Conservation (phyloP, 35 echinoderm and acorn worm genomes). For the Diadema setosum region DNA sequence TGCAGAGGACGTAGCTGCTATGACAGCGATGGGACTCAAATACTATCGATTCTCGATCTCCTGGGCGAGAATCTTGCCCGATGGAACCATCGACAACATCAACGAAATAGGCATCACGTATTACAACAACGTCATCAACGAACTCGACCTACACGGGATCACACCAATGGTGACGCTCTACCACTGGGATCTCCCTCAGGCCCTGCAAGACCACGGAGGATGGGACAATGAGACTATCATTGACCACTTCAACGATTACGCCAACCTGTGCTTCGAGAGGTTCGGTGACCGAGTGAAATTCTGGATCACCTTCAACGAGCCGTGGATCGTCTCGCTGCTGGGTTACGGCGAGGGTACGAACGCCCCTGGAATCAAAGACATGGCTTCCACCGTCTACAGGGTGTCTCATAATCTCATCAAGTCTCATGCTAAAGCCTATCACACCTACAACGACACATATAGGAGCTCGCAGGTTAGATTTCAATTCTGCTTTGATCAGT, state of each 20-base stretch:
- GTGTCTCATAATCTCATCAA: constrained; percentile 74
- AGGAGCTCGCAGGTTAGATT: constrained; percentile 11
- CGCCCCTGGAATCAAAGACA: constrained; percentile 58
- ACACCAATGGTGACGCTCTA: constrained; percentile 79
- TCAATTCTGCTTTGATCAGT: no score
- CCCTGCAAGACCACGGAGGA: constrained; percentile 59
- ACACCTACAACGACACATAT: constrained; percentile 54
- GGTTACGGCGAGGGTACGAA: constrained; percentile 69
- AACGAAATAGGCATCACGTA: constrained; percentile 61
- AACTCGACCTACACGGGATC: constrained; percentile 35
- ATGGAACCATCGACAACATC: constrained; percentile 54
- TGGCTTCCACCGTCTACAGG: constrained; percentile 41
- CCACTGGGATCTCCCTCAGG: constrained; percentile 92
- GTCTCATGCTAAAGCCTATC: constrained; percentile 67
- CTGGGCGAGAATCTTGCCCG: constrained; percentile 74
- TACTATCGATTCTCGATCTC: constrained; percentile 86
- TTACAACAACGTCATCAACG: constrained; percentile 82
- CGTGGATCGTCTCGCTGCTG: constrained; percentile 83
- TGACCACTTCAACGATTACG: constrained; percentile 69
- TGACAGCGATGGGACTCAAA: constrained; percentile 49
- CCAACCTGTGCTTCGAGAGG: constrained; percentile 49
- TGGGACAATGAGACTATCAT: constrained; percentile 64
- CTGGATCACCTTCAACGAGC: constrained; percentile 97
- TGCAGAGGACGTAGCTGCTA: constrained; percentile 19
- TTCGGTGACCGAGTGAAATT: constrained; percentile 75